phyloP scores from a whole-genome alignment of 2,888 invertebrate genomes.

The Rotaria macrura region DNA sequence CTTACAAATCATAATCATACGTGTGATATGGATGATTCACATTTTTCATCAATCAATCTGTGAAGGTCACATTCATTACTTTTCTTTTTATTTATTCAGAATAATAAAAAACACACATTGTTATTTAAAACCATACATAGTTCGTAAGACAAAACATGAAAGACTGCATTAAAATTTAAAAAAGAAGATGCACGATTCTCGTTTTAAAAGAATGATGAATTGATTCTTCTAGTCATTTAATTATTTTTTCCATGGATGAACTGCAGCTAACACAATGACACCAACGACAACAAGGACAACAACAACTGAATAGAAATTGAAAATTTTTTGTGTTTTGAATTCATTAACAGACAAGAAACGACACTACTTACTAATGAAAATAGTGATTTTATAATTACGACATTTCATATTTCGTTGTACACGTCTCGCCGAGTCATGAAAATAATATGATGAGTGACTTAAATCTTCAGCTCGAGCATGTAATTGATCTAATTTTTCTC shows the following conservation, averaged over 20 bases:
- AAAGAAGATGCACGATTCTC: not conserved
- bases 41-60: no score
- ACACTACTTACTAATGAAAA: not conserved
- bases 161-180: not conserved
- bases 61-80: no score
- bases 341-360: not conserved
- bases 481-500: not conserved
- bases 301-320: not conserved
- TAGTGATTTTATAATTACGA: not conserved
- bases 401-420: not conserved
- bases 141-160: not conserved
- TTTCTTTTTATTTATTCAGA: not conserved
- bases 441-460: not conserved
- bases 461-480: not conserved
- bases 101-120: not conserved
- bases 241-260: not conserved
- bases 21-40: no score
- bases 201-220: not conserved
- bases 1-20: no score
- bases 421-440: not conserved
- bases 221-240: not conserved
- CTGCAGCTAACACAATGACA: not conserved
- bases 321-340: not conserved
- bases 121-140: not conserved
- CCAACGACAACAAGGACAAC: not conserved